Evolutionary conservation across 2,113 vertebrate genomes (phyloP).

Genomic region (Alligator sinensis): DNA sequence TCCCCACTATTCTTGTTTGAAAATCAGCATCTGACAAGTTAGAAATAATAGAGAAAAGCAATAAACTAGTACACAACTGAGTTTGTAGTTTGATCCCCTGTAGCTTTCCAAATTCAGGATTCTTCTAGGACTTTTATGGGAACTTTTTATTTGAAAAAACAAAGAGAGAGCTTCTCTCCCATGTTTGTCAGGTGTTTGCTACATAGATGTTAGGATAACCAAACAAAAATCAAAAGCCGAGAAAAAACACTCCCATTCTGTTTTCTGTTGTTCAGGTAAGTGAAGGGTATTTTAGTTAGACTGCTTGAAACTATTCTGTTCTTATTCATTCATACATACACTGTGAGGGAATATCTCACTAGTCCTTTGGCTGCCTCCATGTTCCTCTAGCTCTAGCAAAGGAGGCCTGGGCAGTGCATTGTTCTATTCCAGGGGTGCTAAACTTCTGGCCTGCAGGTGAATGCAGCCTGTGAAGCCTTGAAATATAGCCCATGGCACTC

Average conservation of each 20-base stretch:
- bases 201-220: neutral
- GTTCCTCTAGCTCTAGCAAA: neutral
- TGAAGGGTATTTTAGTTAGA: too few species aligned
- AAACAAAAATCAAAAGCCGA: neutral
- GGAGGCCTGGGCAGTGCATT: neutral
- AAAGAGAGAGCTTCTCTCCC: neutral
- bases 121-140: neutral
- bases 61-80: neutral
- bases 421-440: too few species aligned
- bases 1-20: neutral
- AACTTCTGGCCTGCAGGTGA: too few species aligned
- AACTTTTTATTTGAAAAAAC: neutral
- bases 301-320: neutral
- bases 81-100: neutral
- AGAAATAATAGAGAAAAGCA: neutral
- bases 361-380: fast-evolving
- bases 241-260: neutral
- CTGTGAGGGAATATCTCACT: neutral
- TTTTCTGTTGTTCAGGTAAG: neutral
- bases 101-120: neutral
- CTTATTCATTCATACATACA: neutral
- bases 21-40: neutral
- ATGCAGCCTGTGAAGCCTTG: too few species aligned
- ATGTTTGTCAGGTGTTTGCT: neutral
- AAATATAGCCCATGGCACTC: too few species aligned